Percentiles rank a stretch among this genome's conserved stretches.
These are phyloP conservation scores for Ditula angustiorana DNA, from an alignment of 2,888 invertebrate genomes.

Conservation along the genomic window DNA sequence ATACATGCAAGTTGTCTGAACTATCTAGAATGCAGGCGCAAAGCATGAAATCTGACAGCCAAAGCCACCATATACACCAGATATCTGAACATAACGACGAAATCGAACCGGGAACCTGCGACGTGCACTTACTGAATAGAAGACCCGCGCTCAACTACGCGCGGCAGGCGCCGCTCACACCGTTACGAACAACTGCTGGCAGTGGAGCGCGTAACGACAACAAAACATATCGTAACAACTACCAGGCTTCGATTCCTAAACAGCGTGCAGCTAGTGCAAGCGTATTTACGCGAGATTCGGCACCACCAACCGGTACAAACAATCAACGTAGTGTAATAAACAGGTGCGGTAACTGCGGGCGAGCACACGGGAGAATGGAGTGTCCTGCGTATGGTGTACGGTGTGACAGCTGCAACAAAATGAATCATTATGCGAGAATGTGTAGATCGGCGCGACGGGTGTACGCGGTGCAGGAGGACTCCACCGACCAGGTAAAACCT, in stretches of 20 bases:
- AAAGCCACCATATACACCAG: neutral
- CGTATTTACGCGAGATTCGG: neutral
- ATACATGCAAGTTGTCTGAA: constrained; percentile 40
- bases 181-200: neutral
- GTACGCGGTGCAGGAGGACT: constrained; percentile 37
- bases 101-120: neutral
- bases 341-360: constrained; percentile 36
- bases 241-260: neutral
- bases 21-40: constrained; percentile 40
- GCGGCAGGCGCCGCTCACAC: constrained; percentile 3
- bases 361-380: constrained; percentile 27
- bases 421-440: constrained; percentile 43
- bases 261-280: neutral
- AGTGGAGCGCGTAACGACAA: neutral
- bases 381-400: constrained; percentile 43
- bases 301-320: neutral
- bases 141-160: neutral
- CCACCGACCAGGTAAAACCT: constrained; percentile 42
- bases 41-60: constrained; percentile 30
- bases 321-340: neutral
- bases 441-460: constrained; percentile 28
- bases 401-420: constrained; percentile 33
- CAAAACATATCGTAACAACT: neutral
- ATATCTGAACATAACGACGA: neutral
- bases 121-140: neutral